Evolutionary conservation across 1,140 invertebrate species (phyloP), one percentile per base, ranked within the genome.

Genomic region (Pachyrhynchus sulphureomaculatus): DNA sequence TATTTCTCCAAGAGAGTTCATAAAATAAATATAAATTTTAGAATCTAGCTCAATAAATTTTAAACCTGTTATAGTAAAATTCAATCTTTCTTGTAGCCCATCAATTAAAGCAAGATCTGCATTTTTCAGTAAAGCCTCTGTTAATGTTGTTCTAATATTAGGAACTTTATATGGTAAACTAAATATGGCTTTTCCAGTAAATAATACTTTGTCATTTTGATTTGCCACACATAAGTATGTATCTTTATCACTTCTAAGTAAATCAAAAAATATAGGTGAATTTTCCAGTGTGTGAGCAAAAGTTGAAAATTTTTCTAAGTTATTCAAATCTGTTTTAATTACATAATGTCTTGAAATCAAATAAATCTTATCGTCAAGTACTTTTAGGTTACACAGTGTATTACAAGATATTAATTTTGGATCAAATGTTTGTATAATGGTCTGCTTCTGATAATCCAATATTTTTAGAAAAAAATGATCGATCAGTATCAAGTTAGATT

Each of bases 271-370:
- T 6, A 29, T 2, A 2, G 42, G 41, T 15, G 49, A 12, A 41
- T 54, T 21, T 15, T 39, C 39, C 21, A 62, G 9, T 18, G 59
- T 54, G 20, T 62, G 59, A n/a, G 59, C 24, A 54, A 45, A 62
- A n/a, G 20, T 41, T 45, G 33, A 39, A 20, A 45, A n/a, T 32
- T 45, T 12, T 36, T 62, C 26, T 10, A 44, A 10, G 4, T 54
- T 10, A 8, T 54, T 26, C 15, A 54, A 37, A 47, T 54, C 59
- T 32, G 34, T 26, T 62, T 45, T 54, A 18, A 62, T 47, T 8
- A 54, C 13, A 54, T 62, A 62, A 33, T 62, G 59, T 45, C 21
- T 37, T 9, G 59, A 54, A 9, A 24, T n/a, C 9, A 62, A 33
- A 2, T 54, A 34, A 17, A 62, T 47, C 18, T 24, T 24, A 2